Conservation (phyloP, 2,113 vertebrate species). For the Pelusios castaneus region DNA sequence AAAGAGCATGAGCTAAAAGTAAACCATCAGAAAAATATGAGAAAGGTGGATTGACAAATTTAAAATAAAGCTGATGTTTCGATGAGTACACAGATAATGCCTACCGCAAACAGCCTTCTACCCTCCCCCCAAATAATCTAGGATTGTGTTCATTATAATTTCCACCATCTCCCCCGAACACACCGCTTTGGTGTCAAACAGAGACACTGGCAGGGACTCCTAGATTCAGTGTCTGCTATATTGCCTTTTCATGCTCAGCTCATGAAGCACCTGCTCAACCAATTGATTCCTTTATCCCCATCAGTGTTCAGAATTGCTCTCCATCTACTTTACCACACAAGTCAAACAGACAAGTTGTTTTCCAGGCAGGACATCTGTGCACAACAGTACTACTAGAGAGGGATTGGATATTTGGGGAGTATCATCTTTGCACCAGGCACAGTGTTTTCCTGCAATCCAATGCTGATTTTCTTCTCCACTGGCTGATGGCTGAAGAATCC, state of each 20-base stretch:
- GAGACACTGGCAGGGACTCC: background rate
- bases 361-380: background rate
- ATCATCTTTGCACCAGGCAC: background rate
- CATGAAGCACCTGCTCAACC: slow-evolving; percentile 7
- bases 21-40: background rate
- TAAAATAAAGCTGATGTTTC: background rate
- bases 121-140: background rate
- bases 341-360: slow-evolving; percentile 23
- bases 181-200: background rate
- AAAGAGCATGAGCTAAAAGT: background rate
- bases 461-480: slow-evolving; percentile 56
- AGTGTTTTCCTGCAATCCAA: background rate
- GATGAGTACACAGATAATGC: background rate
- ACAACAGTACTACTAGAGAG: background rate
- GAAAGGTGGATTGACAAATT: background rate
- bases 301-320: slow-evolving; percentile 13
- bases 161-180: background rate
- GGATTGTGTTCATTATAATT: background rate
- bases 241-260: background rate
- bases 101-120: fast-evolving
- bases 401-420: slow-evolving; percentile 2
- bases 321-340: slow-evolving; percentile 26
- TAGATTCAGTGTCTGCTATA: background rate
- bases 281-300: slow-evolving; percentile 45
- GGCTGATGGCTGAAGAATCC: slow-evolving; percentile 57